phyloP scores from a whole-genome alignment of 2,113 vertebrate species.

The Isichthys henryi region DNA sequence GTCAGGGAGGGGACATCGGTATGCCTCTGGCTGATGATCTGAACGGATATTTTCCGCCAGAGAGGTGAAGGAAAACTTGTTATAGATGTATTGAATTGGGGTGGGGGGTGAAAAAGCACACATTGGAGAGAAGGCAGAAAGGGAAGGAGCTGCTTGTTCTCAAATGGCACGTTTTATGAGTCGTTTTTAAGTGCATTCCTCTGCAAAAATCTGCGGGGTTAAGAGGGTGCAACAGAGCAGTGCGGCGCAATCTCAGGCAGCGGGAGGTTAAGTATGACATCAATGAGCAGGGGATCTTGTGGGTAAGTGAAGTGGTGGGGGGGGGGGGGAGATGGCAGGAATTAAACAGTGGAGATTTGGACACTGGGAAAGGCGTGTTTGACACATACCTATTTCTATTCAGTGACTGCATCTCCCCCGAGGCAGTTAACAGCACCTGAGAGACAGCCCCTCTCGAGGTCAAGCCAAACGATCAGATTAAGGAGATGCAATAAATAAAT shows the following conservation, averaged over 20 bases:
- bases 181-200: constrained; percentile 30
- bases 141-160: constrained; percentile 20
- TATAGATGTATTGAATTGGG: background rate
- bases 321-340: background rate
- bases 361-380: background rate
- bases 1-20: background rate
- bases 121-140: background rate
- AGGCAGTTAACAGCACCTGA: background rate
- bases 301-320: background rate
- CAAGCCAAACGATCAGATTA: background rate
- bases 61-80: background rate
- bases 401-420: background rate
- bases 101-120: background rate
- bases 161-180: constrained; percentile 31
- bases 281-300: constrained; percentile 16
- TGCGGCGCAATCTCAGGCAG: background rate
- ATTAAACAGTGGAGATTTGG: constrained; percentile 2
- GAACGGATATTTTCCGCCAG: background rate
- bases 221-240: constrained; percentile 12
- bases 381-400: background rate
- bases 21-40: background rate
- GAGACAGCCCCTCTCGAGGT: background rate
- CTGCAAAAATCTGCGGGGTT: constrained; percentile 17
- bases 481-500: background rate
- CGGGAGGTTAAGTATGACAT: constrained; percentile 18